Base-by-base conservation (phyloP, 2,888 invertebrate species). In the Meteorus colon region DNA sequence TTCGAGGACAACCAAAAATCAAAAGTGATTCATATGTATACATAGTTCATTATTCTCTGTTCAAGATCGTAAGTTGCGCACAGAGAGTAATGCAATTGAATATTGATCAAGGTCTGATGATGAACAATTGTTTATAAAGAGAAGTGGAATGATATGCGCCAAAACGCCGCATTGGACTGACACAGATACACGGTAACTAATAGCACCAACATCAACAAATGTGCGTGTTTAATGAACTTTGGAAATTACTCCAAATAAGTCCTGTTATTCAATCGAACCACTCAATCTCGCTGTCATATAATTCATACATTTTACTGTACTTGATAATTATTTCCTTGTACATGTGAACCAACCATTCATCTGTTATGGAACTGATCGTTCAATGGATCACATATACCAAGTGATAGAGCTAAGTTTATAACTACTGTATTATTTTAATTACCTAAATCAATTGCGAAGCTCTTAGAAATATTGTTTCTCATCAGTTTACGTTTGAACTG, bases 21-120 rank as follows among this genome's bases (percentile, higher is more conserved):
- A 62, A 24, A 19, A 19, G 74, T 70, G 72, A 78, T 73, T 77
- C 67, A 77, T 74, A 34, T 72, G 73, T 66, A 41, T 41, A 12
- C 41, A 2, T 41, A 10, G 12, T 67, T 37, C 14, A 66, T 41
- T 60, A 45, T 70, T 45, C 24, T 60, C 34, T 48, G 8, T 27
- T 66, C 73, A 74, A 59, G 55, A 59, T 67, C 62, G n/a, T 45
- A 65, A 41, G 16, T 41, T 31, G 70, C 16, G 24, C 14, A 41
- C 27, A 5, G 16, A 51, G 41, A 60, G 19, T 8, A 41, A n/a
- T 62, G 60, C 60, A 60, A 60, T 71, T 71, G 24, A 27, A 41
- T 37, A 8, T 41, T 60, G 1, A 60, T 60, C 59, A 41, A 71
- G 70, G 59, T 16, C n/a, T 71, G 24, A 41, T 45, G n/a, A 14